These are phyloP conservation scores for Picus viridis DNA, from an alignment of 2,797 vertebrate genomes.

Conservation along the genomic window DNA sequence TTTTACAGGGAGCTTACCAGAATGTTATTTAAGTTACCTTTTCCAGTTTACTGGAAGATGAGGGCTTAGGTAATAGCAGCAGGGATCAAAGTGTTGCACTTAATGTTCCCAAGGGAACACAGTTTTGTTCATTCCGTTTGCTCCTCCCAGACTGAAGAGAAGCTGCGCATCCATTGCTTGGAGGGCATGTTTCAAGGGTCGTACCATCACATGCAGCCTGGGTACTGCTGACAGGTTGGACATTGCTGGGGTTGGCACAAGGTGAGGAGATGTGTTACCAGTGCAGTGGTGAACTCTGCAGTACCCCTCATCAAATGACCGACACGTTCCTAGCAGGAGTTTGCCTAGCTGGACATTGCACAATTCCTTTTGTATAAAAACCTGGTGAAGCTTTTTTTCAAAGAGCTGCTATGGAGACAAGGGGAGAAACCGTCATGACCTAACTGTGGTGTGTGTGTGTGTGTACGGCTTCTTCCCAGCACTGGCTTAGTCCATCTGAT, in stretches of 20 bases:
- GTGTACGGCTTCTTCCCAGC: not conserved
- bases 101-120: not conserved
- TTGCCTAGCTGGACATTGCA: not conserved
- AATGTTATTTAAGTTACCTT: not conserved
- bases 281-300: not conserved
- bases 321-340: not conserved
- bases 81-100: not conserved
- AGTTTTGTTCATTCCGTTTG: not conserved
- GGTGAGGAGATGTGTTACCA: not conserved
- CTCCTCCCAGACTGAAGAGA: not conserved
- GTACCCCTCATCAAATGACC: not conserved
- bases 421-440: not conserved
- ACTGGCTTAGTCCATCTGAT: not conserved
- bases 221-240: not conserved
- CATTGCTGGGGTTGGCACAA: not conserved
- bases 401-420: not conserved
- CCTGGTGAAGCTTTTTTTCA: not conserved
- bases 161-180: not conserved
- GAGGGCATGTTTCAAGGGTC: not conserved
- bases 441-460: not conserved
- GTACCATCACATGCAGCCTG: fast-evolving
- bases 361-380: not conserved
- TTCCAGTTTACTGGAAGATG: not conserved
- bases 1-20: not conserved
- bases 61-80: not conserved